These are phyloP conservation scores for Alosa alosa DNA, from an alignment of 2,113 vertebrate species.

Conservation along the genomic window DNA sequence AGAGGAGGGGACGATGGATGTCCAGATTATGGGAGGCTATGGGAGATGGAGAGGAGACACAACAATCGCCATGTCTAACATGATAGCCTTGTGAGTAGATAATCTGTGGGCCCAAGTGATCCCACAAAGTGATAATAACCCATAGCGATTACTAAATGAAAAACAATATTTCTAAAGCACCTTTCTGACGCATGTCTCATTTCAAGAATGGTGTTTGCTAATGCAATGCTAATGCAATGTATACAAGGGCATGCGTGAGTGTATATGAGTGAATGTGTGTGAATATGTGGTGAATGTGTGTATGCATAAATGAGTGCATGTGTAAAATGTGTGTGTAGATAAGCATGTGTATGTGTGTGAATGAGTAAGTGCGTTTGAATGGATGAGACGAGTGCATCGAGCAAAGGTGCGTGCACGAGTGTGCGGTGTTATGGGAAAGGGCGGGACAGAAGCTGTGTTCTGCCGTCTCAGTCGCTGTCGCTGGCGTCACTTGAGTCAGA, in stretches of 20 bases:
- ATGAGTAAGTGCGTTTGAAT: background rate
- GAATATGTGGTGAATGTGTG: background rate
- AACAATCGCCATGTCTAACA: too few species aligned
- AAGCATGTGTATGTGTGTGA: background rate
- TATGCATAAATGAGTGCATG: background rate
- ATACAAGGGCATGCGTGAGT: background rate
- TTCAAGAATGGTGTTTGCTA: background rate
- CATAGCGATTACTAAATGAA: too few species aligned
- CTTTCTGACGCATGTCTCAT: too few species aligned
- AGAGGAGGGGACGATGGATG: too few species aligned
- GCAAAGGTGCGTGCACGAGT: background rate
- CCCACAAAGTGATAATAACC: too few species aligned
- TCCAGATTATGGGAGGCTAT: too few species aligned
- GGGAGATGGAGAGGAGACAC: too few species aligned
- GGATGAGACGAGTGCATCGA: background rate
- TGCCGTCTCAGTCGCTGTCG: slow-evolving; percentile 77
- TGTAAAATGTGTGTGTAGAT: background rate
- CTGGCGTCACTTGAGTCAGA: slow-evolving; percentile 81
- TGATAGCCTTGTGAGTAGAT: too few species aligned
- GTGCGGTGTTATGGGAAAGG: background rate
- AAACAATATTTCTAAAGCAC: too few species aligned
- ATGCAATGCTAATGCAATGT: background rate
- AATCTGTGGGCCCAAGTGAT: too few species aligned
- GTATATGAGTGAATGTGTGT: background rate
- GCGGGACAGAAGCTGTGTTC: background rate